Percentiles rank a stretch among this genome's conserved stretches.
Conservation (phyloP, 2,113 vertebrate species). For the Pristiophorus japonicus region DNA sequence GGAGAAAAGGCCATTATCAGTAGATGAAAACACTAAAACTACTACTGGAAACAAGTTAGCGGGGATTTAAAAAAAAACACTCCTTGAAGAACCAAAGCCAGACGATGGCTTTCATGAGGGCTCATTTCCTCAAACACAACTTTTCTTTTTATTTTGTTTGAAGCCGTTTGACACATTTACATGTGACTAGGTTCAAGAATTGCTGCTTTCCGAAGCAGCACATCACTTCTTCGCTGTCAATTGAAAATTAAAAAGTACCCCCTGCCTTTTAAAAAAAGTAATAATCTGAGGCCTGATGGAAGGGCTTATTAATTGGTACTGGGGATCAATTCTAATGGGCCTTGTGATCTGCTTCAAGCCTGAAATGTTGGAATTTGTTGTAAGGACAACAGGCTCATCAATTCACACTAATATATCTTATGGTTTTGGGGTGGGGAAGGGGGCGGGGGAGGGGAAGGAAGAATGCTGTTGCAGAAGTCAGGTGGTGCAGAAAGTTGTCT, state of each 20-base stretch:
- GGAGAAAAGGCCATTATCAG: not conserved
- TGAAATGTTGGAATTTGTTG: not conserved
- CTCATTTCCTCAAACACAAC: not conserved
- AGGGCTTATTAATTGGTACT: too few relatives aligned
- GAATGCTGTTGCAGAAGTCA: not conserved
- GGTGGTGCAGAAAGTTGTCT: constrained; percentile 10
- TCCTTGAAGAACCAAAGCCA: constrained; percentile 18
- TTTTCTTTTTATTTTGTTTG: not conserved
- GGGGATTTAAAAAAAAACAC: not conserved
- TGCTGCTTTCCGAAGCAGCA: not conserved
- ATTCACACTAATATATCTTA: not conserved
- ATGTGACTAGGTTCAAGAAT: not conserved
- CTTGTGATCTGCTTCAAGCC: not conserved
- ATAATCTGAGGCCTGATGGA: not conserved
- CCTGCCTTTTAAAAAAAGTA: not conserved
- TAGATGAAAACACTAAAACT: not conserved
- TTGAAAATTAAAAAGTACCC: not conserved
- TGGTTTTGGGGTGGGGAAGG: not conserved
- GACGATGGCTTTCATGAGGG: not conserved
- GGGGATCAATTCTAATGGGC: not conserved
- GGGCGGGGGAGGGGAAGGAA: not conserved
- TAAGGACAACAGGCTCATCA: not conserved
- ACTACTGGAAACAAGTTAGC: not conserved
- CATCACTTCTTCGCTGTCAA: not conserved
- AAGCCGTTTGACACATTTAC: not conserved